These are phyloP conservation scores for Monopterus albus DNA, from an alignment of 2,113 vertebrate species.

Conservation along the genomic window DNA sequence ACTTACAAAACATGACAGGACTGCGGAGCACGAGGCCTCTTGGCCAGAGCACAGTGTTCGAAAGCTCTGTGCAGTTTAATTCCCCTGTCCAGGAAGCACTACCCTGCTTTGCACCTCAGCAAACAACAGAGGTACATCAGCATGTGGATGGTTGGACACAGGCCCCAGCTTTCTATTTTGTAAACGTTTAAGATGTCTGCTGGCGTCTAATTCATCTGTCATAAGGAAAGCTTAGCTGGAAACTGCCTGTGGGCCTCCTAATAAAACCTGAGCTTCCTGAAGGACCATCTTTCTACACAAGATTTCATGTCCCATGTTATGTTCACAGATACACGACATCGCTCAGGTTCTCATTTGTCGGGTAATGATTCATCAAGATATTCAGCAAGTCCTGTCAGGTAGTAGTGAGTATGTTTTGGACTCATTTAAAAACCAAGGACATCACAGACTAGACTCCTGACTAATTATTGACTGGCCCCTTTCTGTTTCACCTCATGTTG, in stretches of 20 bases:
- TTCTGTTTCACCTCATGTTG: conserved; percentile 48
- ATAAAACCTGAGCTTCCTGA: neutral
- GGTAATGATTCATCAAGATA: conserved; percentile 51
- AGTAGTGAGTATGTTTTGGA: conserved; percentile 23
- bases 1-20: conserved; percentile 71
- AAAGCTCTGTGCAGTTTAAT: conserved; percentile 27
- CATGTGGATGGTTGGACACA: conserved; percentile 18
- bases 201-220: conserved; percentile 11
- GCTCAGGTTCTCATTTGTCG: conserved; percentile 18
- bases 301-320: too few relatives aligned
- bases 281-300: too few relatives aligned
- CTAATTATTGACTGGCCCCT: conserved; percentile 56
- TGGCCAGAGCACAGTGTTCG: conserved; percentile 36
- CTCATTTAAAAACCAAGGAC: conserved; percentile 51
- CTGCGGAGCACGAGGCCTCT: conserved; percentile 53
- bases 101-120: conserved; percentile 49
- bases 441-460: conserved; percentile 29
- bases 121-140: conserved; percentile 54
- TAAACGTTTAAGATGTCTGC: conserved; percentile 28
- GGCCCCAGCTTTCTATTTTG: conserved; percentile 13
- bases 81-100: conserved; percentile 34
- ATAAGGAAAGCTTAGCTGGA: neutral
- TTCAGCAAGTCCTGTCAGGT: neutral
- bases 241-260: neutral
- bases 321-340: neutral